phyloP scores from a whole-genome alignment of 2,797 vertebrate genomes.

The Agapornis canus region DNA sequence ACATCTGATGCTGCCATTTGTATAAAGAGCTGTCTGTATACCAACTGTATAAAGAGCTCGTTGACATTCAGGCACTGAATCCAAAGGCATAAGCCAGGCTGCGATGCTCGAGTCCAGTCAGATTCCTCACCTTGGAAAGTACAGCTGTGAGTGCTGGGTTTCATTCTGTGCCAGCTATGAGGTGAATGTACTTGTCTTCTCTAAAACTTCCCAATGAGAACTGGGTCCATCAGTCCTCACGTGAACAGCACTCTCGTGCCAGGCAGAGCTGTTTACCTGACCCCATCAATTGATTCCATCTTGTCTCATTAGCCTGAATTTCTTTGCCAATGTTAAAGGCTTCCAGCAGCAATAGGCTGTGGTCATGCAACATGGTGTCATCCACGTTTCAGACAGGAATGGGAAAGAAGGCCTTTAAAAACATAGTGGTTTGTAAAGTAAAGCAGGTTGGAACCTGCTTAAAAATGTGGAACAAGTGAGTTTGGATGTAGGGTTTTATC shows the following conservation, averaged over 20 bases:
- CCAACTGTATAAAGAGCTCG: background rate
- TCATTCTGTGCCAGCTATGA: background rate
- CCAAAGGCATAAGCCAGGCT: background rate
- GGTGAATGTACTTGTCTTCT: background rate
- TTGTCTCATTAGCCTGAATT: conserved; percentile 31
- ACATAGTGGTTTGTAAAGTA: background rate
- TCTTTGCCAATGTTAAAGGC: background rate
- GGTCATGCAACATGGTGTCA: background rate
- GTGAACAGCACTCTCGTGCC: conserved; percentile 77
- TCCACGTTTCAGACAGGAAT: background rate
- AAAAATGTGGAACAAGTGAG: background rate
- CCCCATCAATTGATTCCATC: background rate
- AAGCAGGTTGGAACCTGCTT: background rate
- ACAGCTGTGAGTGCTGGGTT: background rate
- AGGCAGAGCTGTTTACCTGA: conserved; percentile 73
- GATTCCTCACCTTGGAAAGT: background rate
- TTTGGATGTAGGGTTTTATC: background rate
- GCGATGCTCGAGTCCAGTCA: background rate
- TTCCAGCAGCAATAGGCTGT: background rate
- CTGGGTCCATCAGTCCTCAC: background rate
- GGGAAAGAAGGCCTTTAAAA: background rate
- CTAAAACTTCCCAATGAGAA: background rate
- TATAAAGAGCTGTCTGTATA: background rate
- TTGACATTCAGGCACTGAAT: background rate
- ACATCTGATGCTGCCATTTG: fast-evolving